phyloP scores from a whole-genome alignment of 2,797 vertebrate species.

The Pipistrellus pipistrellus region DNA sequence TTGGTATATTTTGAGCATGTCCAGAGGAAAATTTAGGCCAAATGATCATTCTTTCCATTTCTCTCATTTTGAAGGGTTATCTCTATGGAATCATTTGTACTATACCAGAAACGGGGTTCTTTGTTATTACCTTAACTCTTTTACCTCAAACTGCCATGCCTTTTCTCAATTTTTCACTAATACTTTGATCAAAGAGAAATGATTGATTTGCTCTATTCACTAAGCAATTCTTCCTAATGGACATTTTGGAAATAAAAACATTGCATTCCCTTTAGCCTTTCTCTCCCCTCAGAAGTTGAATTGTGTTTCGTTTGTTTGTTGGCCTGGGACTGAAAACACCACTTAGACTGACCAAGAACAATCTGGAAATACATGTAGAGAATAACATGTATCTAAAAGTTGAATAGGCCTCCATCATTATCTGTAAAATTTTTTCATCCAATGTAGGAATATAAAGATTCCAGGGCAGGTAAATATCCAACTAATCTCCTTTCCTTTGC shows the following conservation, averaged over 20 bases:
- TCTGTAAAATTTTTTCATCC: not conserved
- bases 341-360: not conserved
- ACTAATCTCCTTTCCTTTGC: not conserved
- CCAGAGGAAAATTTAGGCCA: constrained; percentile 72
- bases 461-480: not conserved
- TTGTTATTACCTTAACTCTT: constrained; percentile 69
- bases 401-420: not conserved
- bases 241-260: constrained; percentile 6
- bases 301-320: constrained; percentile 1
- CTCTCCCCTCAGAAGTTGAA: not conserved
- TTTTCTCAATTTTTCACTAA: constrained; percentile 59
- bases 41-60: constrained; percentile 79
- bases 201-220: not conserved
- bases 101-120: constrained; percentile 62
- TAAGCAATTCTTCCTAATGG: constrained; percentile 19
- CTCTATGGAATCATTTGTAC: constrained; percentile 69
- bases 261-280: not conserved
- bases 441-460: not conserved
- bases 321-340: not conserved
- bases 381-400: not conserved
- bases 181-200: constrained; percentile 23
- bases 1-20: constrained; percentile 69
- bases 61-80: constrained; percentile 66
- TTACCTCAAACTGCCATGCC: constrained; percentile 50
- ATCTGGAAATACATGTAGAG: not conserved